A percentile compares a stretch with the other conserved stretches of the same genome.
These are phyloP conservation scores for Cacoxenus indagator DNA, from an alignment of 2,888 invertebrate species.

Conservation along the genomic window DNA sequence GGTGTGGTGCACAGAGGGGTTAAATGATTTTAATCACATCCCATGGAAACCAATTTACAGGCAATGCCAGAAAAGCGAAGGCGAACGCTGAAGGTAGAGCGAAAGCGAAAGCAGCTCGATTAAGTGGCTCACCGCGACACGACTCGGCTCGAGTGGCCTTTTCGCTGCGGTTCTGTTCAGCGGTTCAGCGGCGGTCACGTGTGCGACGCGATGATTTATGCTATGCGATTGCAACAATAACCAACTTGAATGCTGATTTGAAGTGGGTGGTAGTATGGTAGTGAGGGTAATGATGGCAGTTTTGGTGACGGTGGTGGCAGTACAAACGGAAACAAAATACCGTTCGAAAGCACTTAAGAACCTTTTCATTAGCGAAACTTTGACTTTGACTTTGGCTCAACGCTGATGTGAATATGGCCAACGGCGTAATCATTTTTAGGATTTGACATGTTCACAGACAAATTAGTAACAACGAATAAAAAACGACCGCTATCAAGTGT, in stretches of 20 bases:
- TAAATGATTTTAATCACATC: conserved; percentile 67
- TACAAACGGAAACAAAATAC: conserved; percentile 68
- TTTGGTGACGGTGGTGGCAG: conserved; percentile 34
- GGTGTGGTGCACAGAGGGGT: conserved; percentile 40
- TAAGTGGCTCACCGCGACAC: neutral
- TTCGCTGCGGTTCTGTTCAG: conserved; percentile 2
- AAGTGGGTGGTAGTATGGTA: neutral
- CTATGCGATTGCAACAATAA: conserved; percentile 55
- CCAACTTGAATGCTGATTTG: conserved; percentile 42
- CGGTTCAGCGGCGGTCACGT: conserved; percentile 47
- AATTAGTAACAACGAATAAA: conserved; percentile 45
- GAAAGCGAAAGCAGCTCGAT: neutral
- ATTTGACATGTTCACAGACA: conserved; percentile 65
- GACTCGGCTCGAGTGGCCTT: conserved; percentile 41
- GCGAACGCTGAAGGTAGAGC: conserved; percentile 28
- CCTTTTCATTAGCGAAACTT: conserved; percentile 58
- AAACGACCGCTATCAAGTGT: neutral
- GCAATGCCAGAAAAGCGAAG: conserved; percentile 20
- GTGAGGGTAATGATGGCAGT: neutral
- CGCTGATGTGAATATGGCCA: conserved; percentile 4
- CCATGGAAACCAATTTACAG: conserved; percentile 39
- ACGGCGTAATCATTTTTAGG: conserved; percentile 55
- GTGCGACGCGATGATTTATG: conserved; percentile 64
- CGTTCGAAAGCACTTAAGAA: conserved; percentile 68
- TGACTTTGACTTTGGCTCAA: conserved; percentile 18